A percentile compares a stretch with the other conserved stretches of the same genome.
phyloP scores from a whole-genome alignment of 1,140 invertebrate species.

The Protaetia brevitarsis region DNA sequence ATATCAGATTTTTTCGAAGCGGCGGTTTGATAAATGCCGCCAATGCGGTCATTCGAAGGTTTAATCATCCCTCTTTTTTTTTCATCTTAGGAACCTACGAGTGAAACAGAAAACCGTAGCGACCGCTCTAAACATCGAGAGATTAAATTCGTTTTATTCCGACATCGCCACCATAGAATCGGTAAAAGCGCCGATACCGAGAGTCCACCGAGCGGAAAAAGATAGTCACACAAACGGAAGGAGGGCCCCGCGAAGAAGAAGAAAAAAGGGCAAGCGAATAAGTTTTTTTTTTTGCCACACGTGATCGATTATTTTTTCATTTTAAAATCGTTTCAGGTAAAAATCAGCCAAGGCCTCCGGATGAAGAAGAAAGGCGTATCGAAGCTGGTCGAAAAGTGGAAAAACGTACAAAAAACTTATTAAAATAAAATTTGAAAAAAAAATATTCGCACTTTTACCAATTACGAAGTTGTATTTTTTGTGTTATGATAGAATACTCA shows the following conservation, averaged over 20 bases:
- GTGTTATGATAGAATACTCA: neutral
- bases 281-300: slow-evolving; percentile 10
- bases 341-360: slow-evolving; percentile 56
- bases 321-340: slow-evolving; percentile 51
- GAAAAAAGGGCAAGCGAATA: slow-evolving; percentile 42
- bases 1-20: no score
- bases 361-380: slow-evolving; percentile 73
- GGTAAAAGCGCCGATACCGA: neutral
- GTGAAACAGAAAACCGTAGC: slow-evolving; percentile 40
- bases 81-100: neutral
- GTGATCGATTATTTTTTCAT: slow-evolving; percentile 27
- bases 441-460: neutral
- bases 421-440: no score
- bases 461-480: slow-evolving; percentile 8
- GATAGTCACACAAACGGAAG: slow-evolving; percentile 5
- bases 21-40: no score
- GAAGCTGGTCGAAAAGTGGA: slow-evolving; percentile 70
- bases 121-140: slow-evolving; percentile 50
- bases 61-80: no score
- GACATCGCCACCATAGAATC: slow-evolving; percentile 58
- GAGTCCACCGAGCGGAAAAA: neutral
- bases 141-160: slow-evolving; percentile 61
- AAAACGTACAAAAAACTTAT: slow-evolving; percentile 64
- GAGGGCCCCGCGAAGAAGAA: slow-evolving; percentile 50
- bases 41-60: no score